Evolutionary conservation across 2,797 vertebrate species (phyloP).

Genomic region (Thripadectes ignobilis): DNA sequence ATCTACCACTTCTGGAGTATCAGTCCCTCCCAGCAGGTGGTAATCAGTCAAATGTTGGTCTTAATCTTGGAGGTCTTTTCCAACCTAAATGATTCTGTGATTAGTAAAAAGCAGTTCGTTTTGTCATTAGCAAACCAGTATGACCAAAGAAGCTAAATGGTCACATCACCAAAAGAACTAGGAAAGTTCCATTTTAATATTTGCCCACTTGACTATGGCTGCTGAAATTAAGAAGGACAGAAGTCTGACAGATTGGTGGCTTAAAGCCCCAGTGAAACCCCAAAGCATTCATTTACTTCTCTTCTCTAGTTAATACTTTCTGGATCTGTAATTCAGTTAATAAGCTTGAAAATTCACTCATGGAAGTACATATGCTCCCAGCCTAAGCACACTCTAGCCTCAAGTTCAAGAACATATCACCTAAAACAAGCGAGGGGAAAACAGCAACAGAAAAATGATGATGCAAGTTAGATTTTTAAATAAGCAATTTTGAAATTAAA

Average conservation of each 20-base stretch:
- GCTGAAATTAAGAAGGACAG: background rate
- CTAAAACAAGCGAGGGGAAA: background rate
- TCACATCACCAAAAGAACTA: background rate
- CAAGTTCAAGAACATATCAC: background rate
- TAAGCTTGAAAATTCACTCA: background rate
- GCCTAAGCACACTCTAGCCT: background rate
- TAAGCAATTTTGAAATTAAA: background rate
- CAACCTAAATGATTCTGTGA: background rate
- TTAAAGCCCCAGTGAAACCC: background rate
- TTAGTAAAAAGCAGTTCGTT: background rate
- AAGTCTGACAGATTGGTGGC: background rate
- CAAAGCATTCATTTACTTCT: background rate
- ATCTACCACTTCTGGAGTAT: background rate
- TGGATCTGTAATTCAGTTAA: background rate
- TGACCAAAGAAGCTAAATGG: background rate
- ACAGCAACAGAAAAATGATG: background rate
- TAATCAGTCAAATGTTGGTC: background rate
- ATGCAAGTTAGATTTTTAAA: background rate
- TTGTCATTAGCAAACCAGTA: background rate
- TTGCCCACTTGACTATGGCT: background rate
- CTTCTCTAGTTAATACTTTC: background rate
- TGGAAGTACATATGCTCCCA: background rate
- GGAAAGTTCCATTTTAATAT: background rate
- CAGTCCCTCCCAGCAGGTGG: background rate
- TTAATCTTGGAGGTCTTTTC: background rate